phyloP scores from a whole-genome alignment of 2,888 invertebrate genomes.

The Osmoderma eremita region DNA sequence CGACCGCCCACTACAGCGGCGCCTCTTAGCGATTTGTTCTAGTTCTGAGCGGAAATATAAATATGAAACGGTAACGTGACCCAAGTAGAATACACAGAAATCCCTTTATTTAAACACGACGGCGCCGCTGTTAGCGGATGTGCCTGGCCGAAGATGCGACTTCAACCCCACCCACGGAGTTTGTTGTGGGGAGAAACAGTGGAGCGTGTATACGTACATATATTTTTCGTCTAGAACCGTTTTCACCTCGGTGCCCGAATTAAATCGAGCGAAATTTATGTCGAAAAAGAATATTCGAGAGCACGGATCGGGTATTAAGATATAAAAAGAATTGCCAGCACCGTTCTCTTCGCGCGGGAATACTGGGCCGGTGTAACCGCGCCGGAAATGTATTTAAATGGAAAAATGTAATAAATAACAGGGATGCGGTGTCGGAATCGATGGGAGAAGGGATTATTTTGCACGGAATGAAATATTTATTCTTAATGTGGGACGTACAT shows the following conservation, averaged over 20 bases:
- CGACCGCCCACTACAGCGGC: constrained; percentile 6
- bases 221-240: constrained; percentile 25
- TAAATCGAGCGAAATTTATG: constrained; percentile 40
- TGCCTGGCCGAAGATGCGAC: not conserved
- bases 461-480: no score
- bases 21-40: constrained; percentile 38
- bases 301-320: constrained; percentile 11
- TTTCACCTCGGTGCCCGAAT: constrained; percentile 33
- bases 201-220: not conserved
- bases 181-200: not conserved
- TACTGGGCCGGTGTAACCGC: not conserved
- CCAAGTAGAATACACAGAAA: constrained; percentile 4
- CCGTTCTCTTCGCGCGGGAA: no score
- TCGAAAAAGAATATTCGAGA: constrained; percentile 28
- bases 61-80: constrained; percentile 25
- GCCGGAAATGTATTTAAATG: not conserved
- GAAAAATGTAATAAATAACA: no score
- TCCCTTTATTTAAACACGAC: constrained; percentile 39
- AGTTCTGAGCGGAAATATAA: constrained; percentile 42
- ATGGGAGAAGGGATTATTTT: no score
- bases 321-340: constrained; percentile 13
- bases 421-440: no score
- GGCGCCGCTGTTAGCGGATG: not conserved
- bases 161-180: constrained; percentile 1
- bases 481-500: no score